Percentiles rank a stretch among this genome's conserved stretches.
Evolutionary conservation across 2,888 invertebrate genomes (phyloP).

Genomic region (Drosophila parthenogenetica): DNA sequence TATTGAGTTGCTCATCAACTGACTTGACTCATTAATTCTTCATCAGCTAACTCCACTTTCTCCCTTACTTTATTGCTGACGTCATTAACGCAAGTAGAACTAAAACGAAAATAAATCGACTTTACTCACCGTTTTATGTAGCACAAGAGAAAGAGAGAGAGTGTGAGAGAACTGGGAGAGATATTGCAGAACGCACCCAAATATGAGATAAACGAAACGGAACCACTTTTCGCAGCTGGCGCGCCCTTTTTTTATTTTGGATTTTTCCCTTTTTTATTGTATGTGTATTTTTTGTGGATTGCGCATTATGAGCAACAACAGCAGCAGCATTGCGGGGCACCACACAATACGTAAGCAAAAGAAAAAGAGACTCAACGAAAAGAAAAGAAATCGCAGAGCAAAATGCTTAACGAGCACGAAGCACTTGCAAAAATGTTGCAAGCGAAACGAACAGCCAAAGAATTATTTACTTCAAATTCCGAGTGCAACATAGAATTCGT

Average conservation of each 20-base stretch:
- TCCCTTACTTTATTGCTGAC: slow-evolving; percentile 4
- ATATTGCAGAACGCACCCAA: slow-evolving; percentile 51
- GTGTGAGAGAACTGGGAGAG: neutral
- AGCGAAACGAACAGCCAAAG: slow-evolving; percentile 60
- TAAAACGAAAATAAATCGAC: slow-evolving; percentile 17
- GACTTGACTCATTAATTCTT: slow-evolving; percentile 29
- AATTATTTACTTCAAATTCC: slow-evolving; percentile 79
- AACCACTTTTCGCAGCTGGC: slow-evolving; percentile 74
- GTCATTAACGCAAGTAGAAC: slow-evolving; percentile 43
- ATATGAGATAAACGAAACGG: slow-evolving; percentile 81
- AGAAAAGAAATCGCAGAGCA: slow-evolving; percentile 67
- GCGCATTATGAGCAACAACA: slow-evolving; percentile 63
- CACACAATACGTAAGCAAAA: slow-evolving; percentile 21
- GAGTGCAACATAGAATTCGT: slow-evolving; percentile 83
- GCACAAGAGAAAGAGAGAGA: slow-evolving; percentile 6
- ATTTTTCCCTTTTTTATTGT: slow-evolving; percentile 14
- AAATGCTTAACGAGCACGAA: slow-evolving; percentile 83
- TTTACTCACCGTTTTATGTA: slow-evolving; percentile 31
- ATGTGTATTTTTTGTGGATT: slow-evolving; percentile 34
- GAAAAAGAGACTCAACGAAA: slow-evolving; percentile 26
- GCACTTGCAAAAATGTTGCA: slow-evolving; percentile 76
- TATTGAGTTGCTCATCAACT: slow-evolving; percentile 1
- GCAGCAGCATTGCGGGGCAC: slow-evolving; percentile 36
- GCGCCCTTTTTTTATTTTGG: slow-evolving; percentile 52
- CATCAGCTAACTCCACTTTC: slow-evolving; percentile 34